Base-by-base conservation (phyloP, 1,140 invertebrate genomes). In the Leptinotarsa texana region DNA sequence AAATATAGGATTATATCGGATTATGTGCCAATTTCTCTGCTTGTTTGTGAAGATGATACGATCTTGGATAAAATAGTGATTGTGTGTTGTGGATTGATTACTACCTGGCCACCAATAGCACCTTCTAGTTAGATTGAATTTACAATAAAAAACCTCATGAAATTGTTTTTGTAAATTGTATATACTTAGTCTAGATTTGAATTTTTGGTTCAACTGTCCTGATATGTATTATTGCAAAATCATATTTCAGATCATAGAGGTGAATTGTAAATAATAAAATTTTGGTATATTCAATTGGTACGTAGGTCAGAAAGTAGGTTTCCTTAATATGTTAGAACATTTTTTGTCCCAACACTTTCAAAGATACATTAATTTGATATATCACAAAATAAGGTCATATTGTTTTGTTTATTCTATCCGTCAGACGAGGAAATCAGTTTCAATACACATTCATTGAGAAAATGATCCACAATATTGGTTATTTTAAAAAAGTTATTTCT, bases 41-140 rank as follows among this genome's bases (percentile, higher is more conserved):
- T n/a, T n/a, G n/a, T n/a, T n/a, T n/a, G n/a, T n/a, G n/a, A n/a
- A n/a, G n/a, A n/a, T n/a, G n/a, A n/a, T n/a, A n/a, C n/a, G n/a
- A n/a, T n/a, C n/a, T n/a, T n/a, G n/a, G n/a, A n/a, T n/a, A n/a
- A n/a, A n/a, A n/a, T n/a, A n/a, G 22, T 63, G 18, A 13, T 3
- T 21, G 63, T 63, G 4, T 63, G 63, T 63, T 63, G 63, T 13
- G 18, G n/a, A 63, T 63, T 63, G 22, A 63, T 63, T 13, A 63
- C 5, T 63, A 63, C 27, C 22, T 63, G 63, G 3, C 63, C 63
- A 21, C n/a, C 63, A 63, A 63, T 24, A 63, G 49, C 3, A 51
- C 49, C 13, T 51, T 51, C 5, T 3, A 51, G 49, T 51, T 13
- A 51, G n/a, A 51, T 51, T 51, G 13, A 51, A 51, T 51, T 51